These are phyloP conservation scores for Thripadectes ignobilis DNA, from an alignment of 2,797 vertebrate species.

Conservation along the genomic window DNA sequence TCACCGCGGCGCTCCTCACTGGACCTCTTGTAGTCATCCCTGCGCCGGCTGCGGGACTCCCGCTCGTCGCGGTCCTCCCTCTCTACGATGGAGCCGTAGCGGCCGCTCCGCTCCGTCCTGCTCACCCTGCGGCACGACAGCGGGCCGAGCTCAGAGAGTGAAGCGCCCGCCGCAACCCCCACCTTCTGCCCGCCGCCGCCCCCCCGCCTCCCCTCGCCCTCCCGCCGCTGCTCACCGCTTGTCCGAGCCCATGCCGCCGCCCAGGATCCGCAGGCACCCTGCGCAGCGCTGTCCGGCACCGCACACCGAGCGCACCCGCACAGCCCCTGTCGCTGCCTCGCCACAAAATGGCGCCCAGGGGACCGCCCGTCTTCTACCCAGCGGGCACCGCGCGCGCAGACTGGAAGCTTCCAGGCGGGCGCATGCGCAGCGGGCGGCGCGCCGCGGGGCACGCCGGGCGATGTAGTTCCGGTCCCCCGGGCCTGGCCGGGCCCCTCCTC, in stretches of 20 bases:
- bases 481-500: accelerated
- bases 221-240: conserved; percentile 66
- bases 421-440: accelerated
- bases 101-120: conserved; percentile 93
- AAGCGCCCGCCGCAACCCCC: not conserved
- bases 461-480: not conserved
- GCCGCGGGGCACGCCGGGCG: conserved; percentile 38
- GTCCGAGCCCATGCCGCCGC: conserved; percentile 76
- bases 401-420: conserved; percentile 45
- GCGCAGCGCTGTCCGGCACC: not conserved
- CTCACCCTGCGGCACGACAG: conserved; percentile 81
- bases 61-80: conserved; percentile 89
- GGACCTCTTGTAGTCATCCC: conserved; percentile 89
- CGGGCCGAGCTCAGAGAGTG: not conserved
- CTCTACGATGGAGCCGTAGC: conserved; percentile 92
- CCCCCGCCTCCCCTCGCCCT: not conserved
- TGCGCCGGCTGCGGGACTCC: conserved; percentile 83
- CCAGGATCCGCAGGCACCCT: not conserved
- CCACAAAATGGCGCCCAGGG: conserved; percentile 76
- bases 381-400: not conserved
- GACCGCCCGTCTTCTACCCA: conserved; percentile 77
- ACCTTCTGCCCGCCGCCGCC: not conserved
- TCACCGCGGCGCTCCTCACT: conserved; percentile 90
- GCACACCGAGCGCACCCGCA: not conserved
- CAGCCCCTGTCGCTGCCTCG: not conserved